Percentiles rank a stretch among this genome's conserved stretches.
Evolutionary conservation across 1,140 invertebrate genomes (phyloP).

Genomic region (Ruditapes philippinarum): DNA sequence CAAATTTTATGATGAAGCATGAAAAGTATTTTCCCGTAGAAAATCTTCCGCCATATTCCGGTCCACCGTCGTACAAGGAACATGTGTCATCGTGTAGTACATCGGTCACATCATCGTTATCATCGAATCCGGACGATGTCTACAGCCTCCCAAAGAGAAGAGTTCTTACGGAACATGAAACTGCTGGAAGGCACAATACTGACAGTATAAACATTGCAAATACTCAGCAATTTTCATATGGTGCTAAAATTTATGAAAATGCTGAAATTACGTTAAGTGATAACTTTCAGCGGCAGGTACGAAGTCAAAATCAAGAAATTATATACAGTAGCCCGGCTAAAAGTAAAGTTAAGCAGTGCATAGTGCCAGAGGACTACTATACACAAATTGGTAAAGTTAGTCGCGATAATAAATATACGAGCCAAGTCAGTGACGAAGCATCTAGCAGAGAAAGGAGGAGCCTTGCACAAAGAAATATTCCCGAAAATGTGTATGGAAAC

Average conservation of each 20-base stretch:
- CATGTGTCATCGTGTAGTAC: slow-evolving; percentile 66
- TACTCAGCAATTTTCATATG: background rate
- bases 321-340: slow-evolving; percentile 28
- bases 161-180: slow-evolving; percentile 10
- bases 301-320: background rate
- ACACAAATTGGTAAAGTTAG: slow-evolving; percentile 19
- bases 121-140: slow-evolving; percentile 63
- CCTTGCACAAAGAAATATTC: background rate
- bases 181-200: background rate
- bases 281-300: background rate
- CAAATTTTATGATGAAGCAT: slow-evolving; percentile 7
- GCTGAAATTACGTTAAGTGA: slow-evolving; percentile 1
- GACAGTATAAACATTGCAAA: too few relatives aligned
- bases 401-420: background rate
- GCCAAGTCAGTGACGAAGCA: background rate
- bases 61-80: slow-evolving; percentile 72
- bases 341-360: slow-evolving; percentile 47
- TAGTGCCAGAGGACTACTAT: slow-evolving; percentile 59
- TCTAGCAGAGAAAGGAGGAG: background rate
- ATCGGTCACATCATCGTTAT: slow-evolving; percentile 56
- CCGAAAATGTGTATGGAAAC: slow-evolving; percentile 27
- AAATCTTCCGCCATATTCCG: slow-evolving; percentile 68
- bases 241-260: slow-evolving; percentile 16
- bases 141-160: slow-evolving; percentile 47
- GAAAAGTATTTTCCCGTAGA: background rate